Percentiles rank a stretch among this genome's conserved stretches.
Evolutionary conservation across 2,888 invertebrate genomes (phyloP).

Genomic region (Hyppa rectilinea): DNA sequence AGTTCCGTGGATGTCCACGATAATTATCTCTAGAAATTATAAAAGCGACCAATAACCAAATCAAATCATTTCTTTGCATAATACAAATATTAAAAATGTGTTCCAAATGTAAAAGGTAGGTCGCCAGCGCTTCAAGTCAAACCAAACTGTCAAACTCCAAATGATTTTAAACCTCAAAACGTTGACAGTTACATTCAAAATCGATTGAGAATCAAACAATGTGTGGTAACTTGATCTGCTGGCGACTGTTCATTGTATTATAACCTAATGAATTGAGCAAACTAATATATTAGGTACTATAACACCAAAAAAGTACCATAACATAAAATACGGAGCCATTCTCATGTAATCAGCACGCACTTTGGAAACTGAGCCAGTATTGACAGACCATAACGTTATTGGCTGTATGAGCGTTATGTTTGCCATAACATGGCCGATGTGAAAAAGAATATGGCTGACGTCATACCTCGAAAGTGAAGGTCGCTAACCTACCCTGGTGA

Average conservation of each 20-base stretch:
- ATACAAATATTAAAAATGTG: too few relatives aligned
- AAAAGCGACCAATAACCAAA: background rate
- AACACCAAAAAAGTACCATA: background rate
- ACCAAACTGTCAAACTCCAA: too few relatives aligned
- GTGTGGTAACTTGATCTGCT: too few relatives aligned
- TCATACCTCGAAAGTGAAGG: conserved; percentile 43
- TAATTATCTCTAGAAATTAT: background rate
- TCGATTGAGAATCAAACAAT: too few relatives aligned
- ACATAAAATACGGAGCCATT: conserved; percentile 3
- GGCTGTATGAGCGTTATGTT: conserved; percentile 52
- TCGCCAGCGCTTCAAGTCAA: too few relatives aligned
- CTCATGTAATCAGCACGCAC: conserved; percentile 44
- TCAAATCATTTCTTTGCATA: too few relatives aligned
- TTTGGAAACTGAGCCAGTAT: conserved; percentile 53
- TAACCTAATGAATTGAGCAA: too few relatives aligned
- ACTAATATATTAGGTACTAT: too few relatives aligned
- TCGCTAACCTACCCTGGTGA: conserved; percentile 28
- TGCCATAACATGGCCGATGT: conserved; percentile 39
- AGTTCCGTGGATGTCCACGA: background rate
- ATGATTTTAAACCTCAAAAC: too few relatives aligned
- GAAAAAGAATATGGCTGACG: conserved; percentile 60
- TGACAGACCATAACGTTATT: conserved; percentile 55
- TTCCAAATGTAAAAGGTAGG: too few relatives aligned
- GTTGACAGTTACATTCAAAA: too few relatives aligned
- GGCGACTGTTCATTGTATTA: too few relatives aligned